phyloP scores from a whole-genome alignment of 2,888 invertebrate species.

The Drosophila lacicola region DNA sequence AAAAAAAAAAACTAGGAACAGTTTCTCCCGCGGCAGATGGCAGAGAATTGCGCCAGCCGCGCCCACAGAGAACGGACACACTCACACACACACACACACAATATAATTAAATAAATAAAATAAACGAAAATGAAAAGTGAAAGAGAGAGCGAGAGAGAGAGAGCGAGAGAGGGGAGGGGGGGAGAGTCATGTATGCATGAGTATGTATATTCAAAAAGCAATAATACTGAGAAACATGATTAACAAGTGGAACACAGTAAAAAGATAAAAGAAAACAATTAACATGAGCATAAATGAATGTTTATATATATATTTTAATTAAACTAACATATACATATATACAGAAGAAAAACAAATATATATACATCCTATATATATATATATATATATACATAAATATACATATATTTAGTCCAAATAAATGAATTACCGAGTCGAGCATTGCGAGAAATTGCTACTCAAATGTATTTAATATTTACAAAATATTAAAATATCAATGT shows the following conservation, averaged over 20 bases:
- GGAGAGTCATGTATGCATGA: conserved; percentile 29
- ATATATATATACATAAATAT: conserved; percentile 37
- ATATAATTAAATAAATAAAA: conserved; percentile 29
- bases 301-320: conserved; percentile 74
- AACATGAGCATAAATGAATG: conserved; percentile 66
- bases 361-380: conserved; percentile 47
- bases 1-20: conserved; percentile 11
- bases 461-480: conserved; percentile 74
- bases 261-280: conserved; percentile 45
- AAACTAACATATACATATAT: conserved; percentile 66
- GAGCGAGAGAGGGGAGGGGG: neutral
- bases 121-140: conserved; percentile 10
- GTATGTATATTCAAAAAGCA: conserved; percentile 82
- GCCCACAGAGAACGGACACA: conserved; percentile 31
- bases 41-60: neutral
- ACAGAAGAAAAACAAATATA: conserved; percentile 27
- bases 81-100: conserved; percentile 24
- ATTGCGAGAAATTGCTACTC: conserved; percentile 38
- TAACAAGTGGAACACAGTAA: conserved; percentile 61
- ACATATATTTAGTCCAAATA: conserved; percentile 69
- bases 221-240: conserved; percentile 73
- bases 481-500: conserved; percentile 82
- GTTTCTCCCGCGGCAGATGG: conserved; percentile 4
- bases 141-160: neutral
- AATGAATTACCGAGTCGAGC: conserved; percentile 61